These are phyloP conservation scores for Torymus aiolomorphi DNA, from an alignment of 2,888 invertebrate genomes.

Conservation along the genomic window DNA sequence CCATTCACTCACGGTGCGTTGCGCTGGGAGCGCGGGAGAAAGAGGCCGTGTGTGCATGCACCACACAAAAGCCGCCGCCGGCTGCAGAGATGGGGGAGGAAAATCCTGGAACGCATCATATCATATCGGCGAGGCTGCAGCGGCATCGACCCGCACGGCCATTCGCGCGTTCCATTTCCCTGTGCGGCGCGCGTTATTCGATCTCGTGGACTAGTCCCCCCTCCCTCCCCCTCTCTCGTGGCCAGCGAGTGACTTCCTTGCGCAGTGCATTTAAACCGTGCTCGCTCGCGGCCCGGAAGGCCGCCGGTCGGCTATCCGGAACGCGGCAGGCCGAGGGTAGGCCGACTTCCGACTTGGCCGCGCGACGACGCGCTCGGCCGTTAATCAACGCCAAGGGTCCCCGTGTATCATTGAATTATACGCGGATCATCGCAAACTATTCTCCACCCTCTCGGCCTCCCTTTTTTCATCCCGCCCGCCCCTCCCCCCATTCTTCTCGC, in stretches of 20 bases:
- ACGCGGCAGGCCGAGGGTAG: conserved; percentile 24
- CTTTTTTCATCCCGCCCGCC: background rate
- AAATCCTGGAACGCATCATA: background rate
- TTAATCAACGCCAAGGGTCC: conserved; percentile 54
- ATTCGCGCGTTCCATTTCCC: background rate
- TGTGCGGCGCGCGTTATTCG: background rate
- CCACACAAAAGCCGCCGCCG: too few species aligned
- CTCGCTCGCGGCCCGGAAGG: conserved; percentile 20
- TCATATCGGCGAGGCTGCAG: background rate
- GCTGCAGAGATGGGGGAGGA: background rate
- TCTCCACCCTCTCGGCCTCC: too few species aligned
- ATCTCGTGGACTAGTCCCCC: too few species aligned
- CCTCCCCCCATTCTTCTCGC: background rate
- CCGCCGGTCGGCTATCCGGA: conserved; percentile 37
- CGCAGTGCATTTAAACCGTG: conserved; percentile 1
- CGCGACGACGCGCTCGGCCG: conserved; percentile 34
- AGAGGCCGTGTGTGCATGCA: too few species aligned
- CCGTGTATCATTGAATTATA: conserved; percentile 39
- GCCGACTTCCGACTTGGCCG: conserved; percentile 29
- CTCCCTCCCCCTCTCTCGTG: too few species aligned
- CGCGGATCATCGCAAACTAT: conserved; percentile 30
- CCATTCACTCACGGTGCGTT: background rate
- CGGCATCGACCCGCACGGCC: background rate
- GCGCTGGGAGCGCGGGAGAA: too few species aligned
- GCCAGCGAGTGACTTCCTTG: too few species aligned